These are phyloP conservation scores for Squalus acanthias DNA, from an alignment of 2,797 vertebrate species.

Conservation along the genomic window DNA sequence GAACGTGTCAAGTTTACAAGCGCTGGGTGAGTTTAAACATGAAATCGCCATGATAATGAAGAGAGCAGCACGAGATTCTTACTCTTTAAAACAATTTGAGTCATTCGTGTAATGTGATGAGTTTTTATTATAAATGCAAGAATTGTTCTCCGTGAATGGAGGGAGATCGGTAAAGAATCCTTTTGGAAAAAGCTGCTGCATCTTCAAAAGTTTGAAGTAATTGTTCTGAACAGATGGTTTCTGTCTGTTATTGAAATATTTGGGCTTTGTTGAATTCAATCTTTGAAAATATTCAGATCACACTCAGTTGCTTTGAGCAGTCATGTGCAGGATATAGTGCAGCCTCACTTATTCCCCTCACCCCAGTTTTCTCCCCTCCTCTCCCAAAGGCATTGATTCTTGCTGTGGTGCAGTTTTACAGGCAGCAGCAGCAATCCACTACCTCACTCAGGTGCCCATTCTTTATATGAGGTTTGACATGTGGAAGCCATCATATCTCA, in stretches of 20 bases:
- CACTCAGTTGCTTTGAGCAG: background rate
- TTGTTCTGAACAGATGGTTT: background rate
- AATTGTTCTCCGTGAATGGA: background rate
- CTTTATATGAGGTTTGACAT: background rate
- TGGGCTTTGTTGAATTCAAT: background rate
- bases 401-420: background rate
- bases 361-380: background rate
- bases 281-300: background rate
- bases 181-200: background rate
- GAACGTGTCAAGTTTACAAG: constrained; percentile 96
- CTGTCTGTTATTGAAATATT: background rate
- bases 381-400: background rate
- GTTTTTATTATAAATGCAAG: background rate
- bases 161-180: background rate
- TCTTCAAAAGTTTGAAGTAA: background rate
- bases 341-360: background rate
- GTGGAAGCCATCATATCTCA: background rate
- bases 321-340: background rate
- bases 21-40: constrained; percentile 72
- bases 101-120: background rate
- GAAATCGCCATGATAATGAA: background rate
- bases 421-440: background rate
- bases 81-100: background rate
- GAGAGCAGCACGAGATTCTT: background rate
- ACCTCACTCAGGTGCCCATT: background rate